Conservation (phyloP, 2,113 vertebrate genomes). For the Octodon degus region DNA sequence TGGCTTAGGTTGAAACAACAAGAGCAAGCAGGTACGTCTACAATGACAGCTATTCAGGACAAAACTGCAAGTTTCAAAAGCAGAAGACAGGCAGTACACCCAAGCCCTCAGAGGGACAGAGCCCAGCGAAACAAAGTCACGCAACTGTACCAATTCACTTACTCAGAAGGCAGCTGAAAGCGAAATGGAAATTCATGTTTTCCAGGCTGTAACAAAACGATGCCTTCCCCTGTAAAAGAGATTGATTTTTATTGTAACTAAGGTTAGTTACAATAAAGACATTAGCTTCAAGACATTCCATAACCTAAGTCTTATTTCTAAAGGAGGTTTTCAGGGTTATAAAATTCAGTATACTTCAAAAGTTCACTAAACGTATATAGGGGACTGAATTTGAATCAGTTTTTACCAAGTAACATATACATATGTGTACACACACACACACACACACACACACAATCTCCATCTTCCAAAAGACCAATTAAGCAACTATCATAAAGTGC, state of each 20-base stretch:
- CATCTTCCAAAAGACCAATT: not conserved
- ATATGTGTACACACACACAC: not conserved
- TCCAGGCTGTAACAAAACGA: slow-evolving; percentile 86
- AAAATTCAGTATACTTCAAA: not conserved
- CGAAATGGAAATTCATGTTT: slow-evolving; percentile 90
- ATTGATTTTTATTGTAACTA: slow-evolving; percentile 63
- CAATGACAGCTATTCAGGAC: not conserved
- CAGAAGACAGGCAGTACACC: rapidly evolving
- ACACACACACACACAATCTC: not conserved
- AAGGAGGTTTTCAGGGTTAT: not conserved
- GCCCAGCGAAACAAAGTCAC: not conserved
- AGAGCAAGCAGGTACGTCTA: not conserved
- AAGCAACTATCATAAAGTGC: not conserved
- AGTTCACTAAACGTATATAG: not conserved
- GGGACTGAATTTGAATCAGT: not conserved
- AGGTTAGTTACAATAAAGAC: not conserved
- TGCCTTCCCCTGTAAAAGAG: slow-evolving; percentile 83
- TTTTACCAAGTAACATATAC: not conserved
- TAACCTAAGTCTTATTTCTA: not conserved
- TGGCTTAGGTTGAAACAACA: not conserved
- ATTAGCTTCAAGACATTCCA: not conserved
- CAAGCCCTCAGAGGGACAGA: rapidly evolving
- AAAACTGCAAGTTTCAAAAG: not conserved
- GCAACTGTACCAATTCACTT: slow-evolving; percentile 77
- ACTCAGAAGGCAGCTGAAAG: slow-evolving; percentile 90